Evolutionary conservation across 2,113 vertebrate genomes (phyloP).

Genomic region (Salvator merianae): DNA sequence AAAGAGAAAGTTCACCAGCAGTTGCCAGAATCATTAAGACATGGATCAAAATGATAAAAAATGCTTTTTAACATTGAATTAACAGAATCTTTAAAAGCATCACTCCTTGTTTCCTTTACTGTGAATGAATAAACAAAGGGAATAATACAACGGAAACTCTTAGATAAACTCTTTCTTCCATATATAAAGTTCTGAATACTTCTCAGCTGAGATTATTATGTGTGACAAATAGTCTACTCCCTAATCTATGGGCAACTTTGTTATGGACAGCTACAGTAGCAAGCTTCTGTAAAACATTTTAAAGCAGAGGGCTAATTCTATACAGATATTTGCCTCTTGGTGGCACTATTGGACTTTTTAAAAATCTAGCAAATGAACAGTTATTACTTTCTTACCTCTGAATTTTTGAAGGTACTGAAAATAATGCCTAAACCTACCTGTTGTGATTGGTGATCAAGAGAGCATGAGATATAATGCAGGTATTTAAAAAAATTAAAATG

Average conservation of each 20-base stretch:
- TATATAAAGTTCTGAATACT: too few species aligned
- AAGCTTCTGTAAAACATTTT: neutral
- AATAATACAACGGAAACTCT: too few species aligned
- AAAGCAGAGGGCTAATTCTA: neutral
- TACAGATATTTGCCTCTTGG: slow-evolving; percentile 52
- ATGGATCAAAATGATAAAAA: too few species aligned
- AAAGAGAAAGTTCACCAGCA: too few species aligned
- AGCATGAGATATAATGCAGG: neutral
- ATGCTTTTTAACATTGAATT: too few species aligned
- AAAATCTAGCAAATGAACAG: neutral
- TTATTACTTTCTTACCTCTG: neutral
- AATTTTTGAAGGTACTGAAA: neutral
- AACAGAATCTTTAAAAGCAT: too few species aligned
- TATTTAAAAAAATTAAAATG: neutral
- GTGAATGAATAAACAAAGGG: too few species aligned
- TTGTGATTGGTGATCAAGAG: neutral
- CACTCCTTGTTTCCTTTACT: too few species aligned
- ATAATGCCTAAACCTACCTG: neutral
- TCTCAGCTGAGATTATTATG: neutral
- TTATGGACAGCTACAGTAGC: neutral
- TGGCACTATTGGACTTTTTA: slow-evolving; percentile 65
- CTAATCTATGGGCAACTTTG: neutral
- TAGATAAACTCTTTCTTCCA: too few species aligned
- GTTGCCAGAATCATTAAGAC: too few species aligned
- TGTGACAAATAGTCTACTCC: neutral